Evolutionary conservation across 2,888 invertebrate species (phyloP).

Genomic region (Blomia tropicalis): DNA sequence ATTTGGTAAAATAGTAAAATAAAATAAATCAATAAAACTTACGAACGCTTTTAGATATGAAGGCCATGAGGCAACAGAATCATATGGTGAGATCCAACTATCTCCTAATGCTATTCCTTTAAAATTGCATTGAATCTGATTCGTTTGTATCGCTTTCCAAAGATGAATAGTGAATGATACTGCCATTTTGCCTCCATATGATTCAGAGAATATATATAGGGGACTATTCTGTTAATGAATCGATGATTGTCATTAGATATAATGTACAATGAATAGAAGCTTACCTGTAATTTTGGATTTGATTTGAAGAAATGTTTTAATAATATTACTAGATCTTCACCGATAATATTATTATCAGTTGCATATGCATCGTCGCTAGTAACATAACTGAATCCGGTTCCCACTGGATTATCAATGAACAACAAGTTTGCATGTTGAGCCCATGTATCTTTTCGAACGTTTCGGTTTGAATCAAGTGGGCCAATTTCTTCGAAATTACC

Average conservation of each 20-base stretch:
- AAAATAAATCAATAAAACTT: constrained; percentile 32
- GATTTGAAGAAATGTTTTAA: constrained; percentile 50
- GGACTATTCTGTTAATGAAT: constrained; percentile 43
- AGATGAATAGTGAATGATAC: constrained; percentile 53
- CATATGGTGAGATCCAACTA: constrained; percentile 74
- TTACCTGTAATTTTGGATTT: background rate
- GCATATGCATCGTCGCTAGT: constrained; percentile 42
- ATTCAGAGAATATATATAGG: constrained; percentile 70
- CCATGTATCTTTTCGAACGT: constrained; percentile 59
- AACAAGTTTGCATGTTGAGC: constrained; percentile 62
- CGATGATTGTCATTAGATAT: background rate
- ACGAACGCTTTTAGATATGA: constrained; percentile 56
- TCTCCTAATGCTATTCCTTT: constrained; percentile 67
- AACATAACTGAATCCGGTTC: constrained; percentile 68
- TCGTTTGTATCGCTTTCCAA: constrained; percentile 47
- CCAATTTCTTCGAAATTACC: constrained; percentile 77
- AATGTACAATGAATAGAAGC: too few species aligned
- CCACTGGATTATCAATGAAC: constrained; percentile 79
- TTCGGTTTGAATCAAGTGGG: constrained; percentile 50
- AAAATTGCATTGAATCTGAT: constrained; percentile 50
- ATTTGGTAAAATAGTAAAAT: background rate
- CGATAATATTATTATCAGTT: constrained; percentile 48
- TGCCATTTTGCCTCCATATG: constrained; percentile 85
- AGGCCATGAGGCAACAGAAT: constrained; percentile 66
- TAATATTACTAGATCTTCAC: constrained; percentile 55